Base-by-base conservation (phyloP, 2,888 invertebrate species). In the Lepas anatifera region DNA sequence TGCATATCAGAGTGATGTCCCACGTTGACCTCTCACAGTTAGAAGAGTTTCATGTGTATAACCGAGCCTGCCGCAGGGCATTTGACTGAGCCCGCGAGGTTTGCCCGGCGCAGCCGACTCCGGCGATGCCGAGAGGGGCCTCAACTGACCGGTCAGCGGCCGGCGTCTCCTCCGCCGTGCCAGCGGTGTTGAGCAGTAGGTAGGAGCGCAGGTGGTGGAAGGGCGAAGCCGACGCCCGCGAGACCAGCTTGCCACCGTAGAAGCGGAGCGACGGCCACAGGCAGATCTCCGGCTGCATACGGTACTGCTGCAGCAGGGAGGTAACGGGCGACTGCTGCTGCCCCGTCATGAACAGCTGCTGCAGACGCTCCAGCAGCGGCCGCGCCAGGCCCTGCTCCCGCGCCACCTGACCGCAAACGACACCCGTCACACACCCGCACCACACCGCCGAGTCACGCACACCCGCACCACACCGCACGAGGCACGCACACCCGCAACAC, bases 261-360 rank as follows among this genome's bases (percentile, higher is more conserved):
- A 90, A 89, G 66, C 84, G 84, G 48, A 82, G 79, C 79, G 89
- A 92, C 1, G 95, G 93, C 84, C 89, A 95, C 70, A 82, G 80
- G 3, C 88, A 87, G 74, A 95, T 93, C 70, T 87, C 87, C 1
- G 85, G 84, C 75, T 90, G 88, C 95, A 95, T 95, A 73, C 95
- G 84, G 80, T 93, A 94, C 79, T 95, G 95, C 27, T 76, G 78
- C 75, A 43, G 77, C 73, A 74, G 78, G 32, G 22, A 25, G 79
- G 70, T 77, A 76, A 76, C 78, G 75, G 52, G 77, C 76, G 71
- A 79, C 63, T 46, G 68, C 18, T 16, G 3, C 4, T 63, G 32
- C 6, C 22, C 67, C 27, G 35, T 37, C 43, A 27, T 35, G 63
- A 58, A 58, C 35, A 32, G 8, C 32, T 32, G 16, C 32, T 35